phyloP scores from a whole-genome alignment of 1,140 invertebrate species.

The Camponotus pennsylvanicus region DNA sequence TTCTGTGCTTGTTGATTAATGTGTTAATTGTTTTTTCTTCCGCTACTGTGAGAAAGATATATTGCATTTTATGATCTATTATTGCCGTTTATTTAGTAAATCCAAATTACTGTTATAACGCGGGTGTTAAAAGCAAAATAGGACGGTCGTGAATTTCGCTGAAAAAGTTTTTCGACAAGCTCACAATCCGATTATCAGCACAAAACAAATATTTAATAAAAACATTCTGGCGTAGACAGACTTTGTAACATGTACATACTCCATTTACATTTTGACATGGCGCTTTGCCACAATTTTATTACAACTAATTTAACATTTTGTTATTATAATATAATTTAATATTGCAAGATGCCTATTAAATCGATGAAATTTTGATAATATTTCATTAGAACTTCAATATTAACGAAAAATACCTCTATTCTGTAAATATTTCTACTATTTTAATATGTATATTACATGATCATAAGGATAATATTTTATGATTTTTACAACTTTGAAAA shows the following conservation, averaged over 20 bases:
- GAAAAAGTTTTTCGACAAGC: conserved; percentile 15
- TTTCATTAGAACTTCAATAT: background rate
- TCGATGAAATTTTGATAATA: conserved; percentile 19
- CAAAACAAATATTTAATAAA: conserved; percentile 36
- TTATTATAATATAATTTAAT: conserved; percentile 35
- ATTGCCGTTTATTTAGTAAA: background rate
- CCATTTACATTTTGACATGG: conserved; percentile 17
- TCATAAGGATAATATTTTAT: background rate
- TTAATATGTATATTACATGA: background rate
- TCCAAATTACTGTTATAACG: background rate
- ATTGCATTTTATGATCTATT: background rate
- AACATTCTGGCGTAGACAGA: background rate
- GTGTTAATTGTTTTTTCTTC: background rate
- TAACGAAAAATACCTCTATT: background rate
- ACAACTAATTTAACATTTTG: conserved; percentile 23
- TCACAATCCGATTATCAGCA: conserved; percentile 30
- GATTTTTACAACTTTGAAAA: conserved; percentile 10
- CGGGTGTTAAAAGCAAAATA: conserved; percentile 21
- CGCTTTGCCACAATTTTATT: conserved; percentile 11
- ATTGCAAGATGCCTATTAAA: conserved; percentile 20
- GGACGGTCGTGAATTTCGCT: background rate
- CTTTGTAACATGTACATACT: conserved; percentile 19
- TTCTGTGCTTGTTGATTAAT: background rate
- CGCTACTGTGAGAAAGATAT: background rate
- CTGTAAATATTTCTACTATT: background rate